Base-by-base conservation (phyloP, 2,888 invertebrate genomes). In the Drymonia ruficornis region DNA sequence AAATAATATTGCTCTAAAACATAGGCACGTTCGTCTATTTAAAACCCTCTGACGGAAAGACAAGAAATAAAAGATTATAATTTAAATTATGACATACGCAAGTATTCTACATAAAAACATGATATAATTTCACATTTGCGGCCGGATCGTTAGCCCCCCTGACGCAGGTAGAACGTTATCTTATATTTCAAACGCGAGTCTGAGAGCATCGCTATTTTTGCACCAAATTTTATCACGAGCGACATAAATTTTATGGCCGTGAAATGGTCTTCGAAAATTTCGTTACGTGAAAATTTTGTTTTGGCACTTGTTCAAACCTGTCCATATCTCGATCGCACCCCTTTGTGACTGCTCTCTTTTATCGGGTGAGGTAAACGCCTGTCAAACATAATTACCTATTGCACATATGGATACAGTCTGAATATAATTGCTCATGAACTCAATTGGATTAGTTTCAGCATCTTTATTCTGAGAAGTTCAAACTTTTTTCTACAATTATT, bases 251-350 rank as follows among this genome's bases (percentile, higher is more conserved):
- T 84, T 83, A 83, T 82, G 73, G 70, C 80, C 80, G 78, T 81
- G 81, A 86, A 84, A 83, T 80, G 59, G 68, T 80, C 70, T 76
- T 57, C 63, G 67, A 84, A 87, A 84, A 85, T 83, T 79, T 69
- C 78, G 68, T 72, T 73, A 72, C 72, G 71, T 71, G 73, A 80
- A 81, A 79, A 80, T 76, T 76, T 53, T 56, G 52, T 50, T 73
- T 77, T 90, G 91, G 91, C 90, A 89, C 67, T 59, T 56, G 69
- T 77, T 87, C 90, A 91, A 90, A 79, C 66, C 63, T 78, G 78
- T 80, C 80, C 72, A 77, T 81, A 81, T 76, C 77, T 70, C 62
- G 74, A 79, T 81, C 66, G 59, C 68, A 60, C 72, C 62, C 65
- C 72, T 81, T 78, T 79, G 76, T 76, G 63, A 68, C 62, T 60